Evolutionary conservation across 2,888 invertebrate genomes (phyloP), one percentile per base, ranked within the genome.

Genomic region (Hydrotaea diabolus): DNA sequence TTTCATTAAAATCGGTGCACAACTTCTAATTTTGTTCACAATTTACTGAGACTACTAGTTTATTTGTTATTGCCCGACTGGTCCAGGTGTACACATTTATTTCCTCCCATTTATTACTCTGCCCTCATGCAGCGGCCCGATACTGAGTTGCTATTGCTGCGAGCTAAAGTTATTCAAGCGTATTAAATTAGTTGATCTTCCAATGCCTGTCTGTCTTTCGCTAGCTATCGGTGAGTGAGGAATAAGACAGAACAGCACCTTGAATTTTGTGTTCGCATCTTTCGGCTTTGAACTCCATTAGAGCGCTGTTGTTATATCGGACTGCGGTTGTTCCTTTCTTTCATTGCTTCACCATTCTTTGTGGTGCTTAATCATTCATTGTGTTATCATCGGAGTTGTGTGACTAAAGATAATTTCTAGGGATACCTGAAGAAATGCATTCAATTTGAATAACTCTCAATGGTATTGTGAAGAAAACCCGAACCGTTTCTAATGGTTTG

Each of bases 361-460:
- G 21, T 1, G 39, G 39, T 39, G 39, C 3, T 39, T 39, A 21
- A 55, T 76, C 39, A 57, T 77, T 73, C 66, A 59, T 77, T 73
- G 19, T 39, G 72, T 83, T 83, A 80, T 83, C 76, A 80, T 66
- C 46, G 23, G 53, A 74, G 31, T 77, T 80, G 83, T 83, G 83
- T 83, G 83, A 83, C 83, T 83, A 83, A 80, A 77, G 83, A 77
- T 62, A 71, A 83, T 83, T 83, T 74, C 80, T 57, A 74, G 77
- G 46, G 21, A 49, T 39, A 13, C 7, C 43, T 19, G 23, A 1
- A 26, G 77, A 73, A 72, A 21, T 55, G 21, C 66, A 66, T 76
- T 66, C 43, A 36, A 59, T 66, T 66, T 77, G 7, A 43, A 31
- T 64, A 53, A 43, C 31, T 49, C 23, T 46, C 17, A 11, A 17